These are phyloP conservation scores for Tupiocoris notatus DNA, from an alignment of 2,888 invertebrate species.

Conservation along the genomic window DNA sequence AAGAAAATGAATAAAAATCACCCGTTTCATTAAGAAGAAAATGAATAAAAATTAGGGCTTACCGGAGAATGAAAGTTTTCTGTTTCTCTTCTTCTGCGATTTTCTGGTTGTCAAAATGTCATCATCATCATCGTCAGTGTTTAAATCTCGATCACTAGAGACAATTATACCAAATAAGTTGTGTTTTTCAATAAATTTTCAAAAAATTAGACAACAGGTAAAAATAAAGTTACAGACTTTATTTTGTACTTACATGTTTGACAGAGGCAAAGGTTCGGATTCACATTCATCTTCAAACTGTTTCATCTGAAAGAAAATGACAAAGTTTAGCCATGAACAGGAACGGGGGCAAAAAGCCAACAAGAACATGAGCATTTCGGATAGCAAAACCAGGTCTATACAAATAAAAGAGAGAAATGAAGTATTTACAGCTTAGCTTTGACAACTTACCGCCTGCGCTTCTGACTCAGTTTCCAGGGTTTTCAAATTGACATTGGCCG, in stretches of 20 bases:
- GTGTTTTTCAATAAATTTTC: not conserved
- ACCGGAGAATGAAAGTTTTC: slow-evolving; percentile 58
- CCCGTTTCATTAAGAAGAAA: too few species aligned
- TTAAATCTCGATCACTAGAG: not conserved
- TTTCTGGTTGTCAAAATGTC: slow-evolving; percentile 45
- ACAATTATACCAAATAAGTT: not conserved
- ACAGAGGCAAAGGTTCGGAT: too few species aligned
- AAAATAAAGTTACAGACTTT: too few species aligned
- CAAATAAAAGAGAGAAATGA: too few species aligned
- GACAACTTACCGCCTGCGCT: slow-evolving; percentile 5
- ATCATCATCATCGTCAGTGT: slow-evolving; percentile 52
- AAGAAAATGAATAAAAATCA: too few species aligned
- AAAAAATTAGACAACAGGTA: not conserved
- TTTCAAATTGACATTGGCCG: slow-evolving; percentile 52
- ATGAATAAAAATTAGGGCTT: slow-evolving; percentile 47
- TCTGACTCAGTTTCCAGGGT: slow-evolving; percentile 13
- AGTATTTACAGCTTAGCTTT: not conserved
- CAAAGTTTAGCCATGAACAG: too few species aligned
- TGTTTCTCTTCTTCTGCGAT: slow-evolving; percentile 52
- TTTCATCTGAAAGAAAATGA: too few species aligned
- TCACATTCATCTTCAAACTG: too few species aligned
- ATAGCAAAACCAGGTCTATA: too few species aligned
- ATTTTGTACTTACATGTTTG: too few species aligned
- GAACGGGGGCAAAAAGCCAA: too few species aligned
- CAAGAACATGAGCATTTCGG: too few species aligned